These are phyloP conservation scores for Montipora cactus DNA, from an alignment of 64 coral and sea anemone species.

Conservation along the genomic window DNA sequence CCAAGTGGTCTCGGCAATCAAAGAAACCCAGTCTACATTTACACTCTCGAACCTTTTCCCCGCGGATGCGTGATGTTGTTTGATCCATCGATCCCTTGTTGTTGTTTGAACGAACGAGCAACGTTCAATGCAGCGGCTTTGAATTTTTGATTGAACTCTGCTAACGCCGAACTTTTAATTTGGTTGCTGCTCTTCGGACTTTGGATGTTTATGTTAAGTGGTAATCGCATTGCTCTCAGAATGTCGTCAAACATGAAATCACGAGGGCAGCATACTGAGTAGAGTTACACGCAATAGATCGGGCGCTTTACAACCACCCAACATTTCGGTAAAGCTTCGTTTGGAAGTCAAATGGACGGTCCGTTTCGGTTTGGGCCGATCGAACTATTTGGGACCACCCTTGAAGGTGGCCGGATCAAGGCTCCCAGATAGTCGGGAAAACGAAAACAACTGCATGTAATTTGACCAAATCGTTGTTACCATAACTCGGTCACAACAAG, in stretches of 20 bases:
- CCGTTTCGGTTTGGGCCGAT: too few species aligned
- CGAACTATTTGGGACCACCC: too few species aligned
- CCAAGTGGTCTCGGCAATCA: not conserved
- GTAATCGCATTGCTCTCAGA: not conserved
- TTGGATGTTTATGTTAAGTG: not conserved
- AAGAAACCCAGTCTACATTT: not conserved
- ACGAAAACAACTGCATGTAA: too few species aligned
- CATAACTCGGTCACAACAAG: too few species aligned
- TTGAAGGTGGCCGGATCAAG: too few species aligned
- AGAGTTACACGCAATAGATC: not conserved
- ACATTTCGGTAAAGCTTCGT: too few species aligned
- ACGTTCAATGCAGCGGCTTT: too few species aligned
- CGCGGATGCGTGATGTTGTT: not conserved
- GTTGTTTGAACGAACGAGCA: not conserved
- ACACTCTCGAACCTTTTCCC: not conserved
- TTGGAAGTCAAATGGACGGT: too few species aligned
- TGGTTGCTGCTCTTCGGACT: not conserved
- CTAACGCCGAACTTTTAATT: not conserved
- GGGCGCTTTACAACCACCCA: too few species aligned
- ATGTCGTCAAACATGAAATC: not conserved
- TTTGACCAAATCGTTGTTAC: too few species aligned
- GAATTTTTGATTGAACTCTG: too few species aligned
- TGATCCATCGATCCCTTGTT: not conserved
- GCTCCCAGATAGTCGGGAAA: too few species aligned
- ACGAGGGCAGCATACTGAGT: not conserved